Percentiles rank a stretch among this genome's conserved stretches.
Evolutionary conservation across 2,888 invertebrate species (phyloP).

Genomic region (Polyommatus iphigenia): DNA sequence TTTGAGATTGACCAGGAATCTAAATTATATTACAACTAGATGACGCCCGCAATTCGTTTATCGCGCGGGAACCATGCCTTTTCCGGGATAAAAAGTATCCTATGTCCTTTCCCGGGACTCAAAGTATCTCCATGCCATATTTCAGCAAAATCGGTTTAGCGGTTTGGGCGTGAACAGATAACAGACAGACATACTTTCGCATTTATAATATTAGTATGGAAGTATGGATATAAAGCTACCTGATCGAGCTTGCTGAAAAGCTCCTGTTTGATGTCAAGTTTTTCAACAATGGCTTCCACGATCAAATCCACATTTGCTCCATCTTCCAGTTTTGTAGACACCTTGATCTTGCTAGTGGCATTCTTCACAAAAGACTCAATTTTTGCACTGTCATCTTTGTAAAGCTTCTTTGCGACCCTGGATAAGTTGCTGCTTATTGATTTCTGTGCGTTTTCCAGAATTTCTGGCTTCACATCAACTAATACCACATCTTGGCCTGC

Average conservation of each 20-base stretch:
- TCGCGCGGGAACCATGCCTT: too few relatives aligned
- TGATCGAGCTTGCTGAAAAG: conserved; percentile 87
- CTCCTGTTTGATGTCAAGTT: conserved; percentile 87
- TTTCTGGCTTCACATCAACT: conserved; percentile 87
- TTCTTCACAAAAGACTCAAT: conserved; percentile 84
- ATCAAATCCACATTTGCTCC: conserved; percentile 87
- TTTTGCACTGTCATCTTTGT: conserved; percentile 83
- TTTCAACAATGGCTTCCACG: conserved; percentile 94
- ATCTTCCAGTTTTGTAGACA: conserved; percentile 81
- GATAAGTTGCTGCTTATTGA: conserved; percentile 85
- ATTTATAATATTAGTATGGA: too few relatives aligned
- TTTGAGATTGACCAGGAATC: not conserved
- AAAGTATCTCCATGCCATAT: too few relatives aligned
- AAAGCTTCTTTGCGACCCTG: conserved; percentile 89
- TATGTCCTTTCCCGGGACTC: too few relatives aligned
- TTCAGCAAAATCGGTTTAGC: too few relatives aligned
- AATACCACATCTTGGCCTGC: conserved; percentile 90
- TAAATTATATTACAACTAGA: conserved; percentile 29
- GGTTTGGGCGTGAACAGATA: too few relatives aligned
- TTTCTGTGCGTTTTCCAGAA: conserved; percentile 85
- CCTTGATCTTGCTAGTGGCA: conserved; percentile 75
- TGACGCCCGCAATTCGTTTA: too few relatives aligned
- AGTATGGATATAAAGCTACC: conserved; percentile 68
- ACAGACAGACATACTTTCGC: too few relatives aligned
- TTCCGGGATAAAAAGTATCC: too few relatives aligned